Evolutionary conservation across 2,797 vertebrate species (phyloP), one percentile per base, ranked within the genome.

Genomic region (Enteromius unitaeniatus): DNA sequence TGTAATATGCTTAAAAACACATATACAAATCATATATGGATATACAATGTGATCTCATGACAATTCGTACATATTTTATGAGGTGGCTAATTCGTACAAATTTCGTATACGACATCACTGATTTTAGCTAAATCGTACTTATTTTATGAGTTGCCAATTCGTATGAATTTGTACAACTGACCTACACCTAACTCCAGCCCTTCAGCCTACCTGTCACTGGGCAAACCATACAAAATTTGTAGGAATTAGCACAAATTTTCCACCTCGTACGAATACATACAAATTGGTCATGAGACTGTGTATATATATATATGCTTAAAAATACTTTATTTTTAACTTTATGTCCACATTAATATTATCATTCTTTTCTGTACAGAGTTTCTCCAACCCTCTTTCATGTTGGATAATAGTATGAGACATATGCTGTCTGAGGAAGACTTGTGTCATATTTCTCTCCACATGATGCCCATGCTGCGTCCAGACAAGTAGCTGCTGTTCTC

Each of bases 381-480:
- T 67, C 9, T 60, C 23, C 37, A 45, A 0, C 5, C 31, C 51
- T n/a, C 5, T 19, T 74, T 65, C 47, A 28, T 83, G 76, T 58
- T 82, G 75, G 49, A 49, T 26, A 49, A 70, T 73, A 73, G 74
- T 78, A 65, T 69, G 55, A 78, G 37, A 81, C 84, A 78, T 82
- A 78, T 85, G 79, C 42, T 65, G 74, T 70, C 45, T 82, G 84
- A 81, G 55, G 81, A 86, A 75, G 60, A 53, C 42, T 70, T 31
- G 65, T 47, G 58, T 79, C 76, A 83, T 74, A 79, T 83, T 83
- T 47, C 62, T 83, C 78, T 86, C 62, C 17, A 37, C 73, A 55
- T 31, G 81, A 83, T 55, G 34, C 51, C 45, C 81, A 76, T 83
- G 72, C 81, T 76, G 81, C 3, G 49, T 77, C 81, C 81, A 83